phyloP scores from a whole-genome alignment of 1,140 invertebrate species.

The Sycophaga agraensis region DNA sequence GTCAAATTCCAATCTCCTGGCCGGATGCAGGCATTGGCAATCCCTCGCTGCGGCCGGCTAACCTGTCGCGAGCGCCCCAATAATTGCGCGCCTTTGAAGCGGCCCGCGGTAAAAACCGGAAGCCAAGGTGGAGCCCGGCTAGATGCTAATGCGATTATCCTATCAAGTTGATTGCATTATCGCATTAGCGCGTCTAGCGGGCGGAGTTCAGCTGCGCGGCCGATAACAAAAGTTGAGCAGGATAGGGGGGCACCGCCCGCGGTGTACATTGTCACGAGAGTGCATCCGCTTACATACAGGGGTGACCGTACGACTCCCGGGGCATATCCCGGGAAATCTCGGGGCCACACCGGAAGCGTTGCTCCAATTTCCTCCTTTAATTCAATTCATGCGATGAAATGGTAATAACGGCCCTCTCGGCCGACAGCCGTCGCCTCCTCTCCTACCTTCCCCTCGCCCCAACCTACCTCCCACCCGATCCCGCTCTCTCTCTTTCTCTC shows the following conservation, averaged over 20 bases:
- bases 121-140: too few species aligned
- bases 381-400: conserved; percentile 25
- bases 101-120: too few species aligned
- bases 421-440: not conserved
- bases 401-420: conserved; percentile 10
- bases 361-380: conserved; percentile 13
- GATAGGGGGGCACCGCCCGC: not conserved
- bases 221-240: not conserved
- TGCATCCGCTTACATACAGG: not conserved
- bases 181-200: not conserved
- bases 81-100: too few species aligned
- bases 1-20: too few species aligned
- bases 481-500: not conserved
- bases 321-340: not conserved
- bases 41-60: too few species aligned
- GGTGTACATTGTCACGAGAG: not conserved
- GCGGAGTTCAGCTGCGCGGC: too few species aligned
- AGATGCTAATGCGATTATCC: not conserved
- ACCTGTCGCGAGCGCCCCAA: too few species aligned
- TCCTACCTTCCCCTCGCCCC: not conserved
- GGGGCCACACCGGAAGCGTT: not conserved
- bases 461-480: too few species aligned
- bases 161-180: not conserved
- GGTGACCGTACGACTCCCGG: too few species aligned
- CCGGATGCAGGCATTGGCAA: too few species aligned